phyloP scores from a whole-genome alignment of 2,888 invertebrate species.

The Eurois occulta region DNA sequence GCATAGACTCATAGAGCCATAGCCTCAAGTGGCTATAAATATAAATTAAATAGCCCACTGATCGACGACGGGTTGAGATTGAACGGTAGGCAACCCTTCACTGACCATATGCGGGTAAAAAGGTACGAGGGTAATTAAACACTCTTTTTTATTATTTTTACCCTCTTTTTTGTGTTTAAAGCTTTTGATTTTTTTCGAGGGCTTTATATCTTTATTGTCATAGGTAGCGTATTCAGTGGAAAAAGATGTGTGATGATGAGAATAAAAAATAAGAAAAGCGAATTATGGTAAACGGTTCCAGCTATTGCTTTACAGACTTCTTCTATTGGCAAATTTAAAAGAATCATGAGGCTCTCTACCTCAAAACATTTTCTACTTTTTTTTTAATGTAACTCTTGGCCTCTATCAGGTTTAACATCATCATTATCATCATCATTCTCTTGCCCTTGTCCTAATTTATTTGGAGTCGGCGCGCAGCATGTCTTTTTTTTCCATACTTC shows the following conservation, averaged over 20 bases:
- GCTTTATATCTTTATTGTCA: not conserved
- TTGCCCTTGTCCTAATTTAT: no score
- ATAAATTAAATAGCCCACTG: conserved; percentile 81
- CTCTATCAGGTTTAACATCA: not conserved
- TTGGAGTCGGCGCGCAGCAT: no score
- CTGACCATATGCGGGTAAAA: conserved; percentile 80
- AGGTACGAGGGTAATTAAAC: conserved; percentile 70
- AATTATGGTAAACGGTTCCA: not conserved
- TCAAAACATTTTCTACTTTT: not conserved
- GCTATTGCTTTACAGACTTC: not conserved
- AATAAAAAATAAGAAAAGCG: not conserved
- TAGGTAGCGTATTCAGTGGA: not conserved
- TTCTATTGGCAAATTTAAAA: not conserved
- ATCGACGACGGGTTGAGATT: conserved; percentile 76
- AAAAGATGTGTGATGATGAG: not conserved
- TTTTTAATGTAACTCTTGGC: not conserved
- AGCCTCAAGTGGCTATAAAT: conserved; percentile 79
- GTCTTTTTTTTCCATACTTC: no score
- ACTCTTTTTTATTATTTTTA: conserved; percentile 38
- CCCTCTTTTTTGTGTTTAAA: conserved; percentile 1
- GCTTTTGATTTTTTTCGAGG: not conserved
- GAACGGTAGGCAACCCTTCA: conserved; percentile 71
- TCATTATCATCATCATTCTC: no score
- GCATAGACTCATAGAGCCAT: conserved; percentile 63
- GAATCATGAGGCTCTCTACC: not conserved